Base-by-base conservation (phyloP, 2,113 vertebrate species). In the Aldabrachelys gigantea region DNA sequence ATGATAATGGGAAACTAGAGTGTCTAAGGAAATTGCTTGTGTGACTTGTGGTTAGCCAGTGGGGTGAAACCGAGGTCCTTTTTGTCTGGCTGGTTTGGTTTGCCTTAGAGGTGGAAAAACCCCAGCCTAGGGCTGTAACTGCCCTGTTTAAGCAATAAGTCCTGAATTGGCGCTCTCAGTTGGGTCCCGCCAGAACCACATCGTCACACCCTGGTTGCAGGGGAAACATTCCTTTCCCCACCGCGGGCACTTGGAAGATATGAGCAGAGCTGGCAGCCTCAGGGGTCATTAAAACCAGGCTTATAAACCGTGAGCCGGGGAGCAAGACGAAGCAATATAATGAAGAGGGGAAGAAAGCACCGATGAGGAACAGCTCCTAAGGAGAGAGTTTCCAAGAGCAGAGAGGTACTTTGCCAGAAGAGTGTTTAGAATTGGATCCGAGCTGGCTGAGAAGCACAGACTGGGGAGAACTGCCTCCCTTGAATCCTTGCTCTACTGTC, bases 261-360 rank as follows among this genome's bases (percentile, higher is more conserved):
- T 92, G 91, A 53, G 91, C 69, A 89, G 86, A 82, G 90, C 93
- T 97, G 95, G 92, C 91, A 94, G 90, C 59, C 92, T 85, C 69
- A 47, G 83, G 1, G 1, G 59, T 69, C 93, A 94, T 95, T 96
- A 96, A 97, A 98, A 82, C 1, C 83, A 96, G 84, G 91, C 95
- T 90, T 94, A 93, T 96, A 97, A 98, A 97, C 95, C 93, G 93
- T 72, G 87, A 97, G 89, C 89, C 94, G 96, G 90, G 91, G 93
- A 97, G 95, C 81, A 96, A 97, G 95, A 96, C 1, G 8, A 94
- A 93, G 89, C 0, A 0, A 91, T 65, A 72, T 91, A 90, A 92
- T 94, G 93, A 91, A 90, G 94, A 38, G 84, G 95, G 76, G 76
- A 96, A 96, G 96, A 97, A 97, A 97, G 95, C 96, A 97, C 95